Evolutionary conservation across 2,113 vertebrate genomes (phyloP).

Genomic region (Caranx melampygus): DNA sequence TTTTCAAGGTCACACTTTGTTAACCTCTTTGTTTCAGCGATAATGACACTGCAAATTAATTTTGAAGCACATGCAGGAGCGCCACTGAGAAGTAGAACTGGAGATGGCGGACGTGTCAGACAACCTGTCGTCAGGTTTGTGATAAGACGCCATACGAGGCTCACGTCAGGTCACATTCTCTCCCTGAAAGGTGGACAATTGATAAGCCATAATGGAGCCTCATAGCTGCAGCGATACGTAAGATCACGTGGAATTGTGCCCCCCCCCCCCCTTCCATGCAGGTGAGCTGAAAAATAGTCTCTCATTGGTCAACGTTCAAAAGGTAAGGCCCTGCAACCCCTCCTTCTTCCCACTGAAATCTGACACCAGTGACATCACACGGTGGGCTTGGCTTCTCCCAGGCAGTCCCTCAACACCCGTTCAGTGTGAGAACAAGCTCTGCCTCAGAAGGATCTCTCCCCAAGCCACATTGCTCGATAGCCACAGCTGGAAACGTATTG

Average conservation of each 20-base stretch:
- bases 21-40: constrained; percentile 30
- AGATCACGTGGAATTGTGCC: constrained; percentile 50
- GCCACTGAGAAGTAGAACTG: constrained; percentile 13
- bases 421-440: constrained; percentile 81
- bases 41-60: constrained; percentile 18
- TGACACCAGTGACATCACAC: constrained; percentile 83
- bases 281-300: constrained; percentile 51
- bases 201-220: constrained; percentile 47
- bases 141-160: constrained; percentile 23
- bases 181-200: constrained; percentile 34
- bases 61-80: constrained; percentile 9
- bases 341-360: constrained; percentile 69
- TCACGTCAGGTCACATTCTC: constrained; percentile 21
- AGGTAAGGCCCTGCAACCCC: constrained; percentile 69
- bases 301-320: constrained; percentile 72
- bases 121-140: constrained; percentile 3
- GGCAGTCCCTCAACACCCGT: constrained; percentile 56
- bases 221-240: constrained; percentile 34
- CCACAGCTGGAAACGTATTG: constrained; percentile 78
- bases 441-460: constrained; percentile 78
- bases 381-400: constrained; percentile 77
- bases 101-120: neutral
- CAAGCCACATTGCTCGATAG: constrained; percentile 54
- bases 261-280: constrained; percentile 27
- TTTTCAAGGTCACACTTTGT: constrained; percentile 62